Percentiles rank a stretch among this genome's conserved stretches.
Conservation (phyloP, 1,140 invertebrate genomes). For the Pseudomyrmex concolor region DNA sequence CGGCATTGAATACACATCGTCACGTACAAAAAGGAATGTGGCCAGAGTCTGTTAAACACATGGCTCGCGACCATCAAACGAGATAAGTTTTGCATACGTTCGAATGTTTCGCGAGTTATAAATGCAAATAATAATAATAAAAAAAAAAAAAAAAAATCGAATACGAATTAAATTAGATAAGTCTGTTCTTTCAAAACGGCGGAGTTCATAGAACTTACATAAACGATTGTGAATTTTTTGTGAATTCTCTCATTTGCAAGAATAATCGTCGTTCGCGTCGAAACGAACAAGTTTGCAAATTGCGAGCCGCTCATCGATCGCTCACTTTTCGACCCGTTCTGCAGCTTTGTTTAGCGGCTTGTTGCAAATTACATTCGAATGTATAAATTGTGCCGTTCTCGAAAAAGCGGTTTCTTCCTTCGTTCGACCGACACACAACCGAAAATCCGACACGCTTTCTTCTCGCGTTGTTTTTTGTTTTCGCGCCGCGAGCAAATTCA, state of each 20-base stretch:
- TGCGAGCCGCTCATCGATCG: conserved; percentile 20
- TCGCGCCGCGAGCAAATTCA: too few relatives aligned
- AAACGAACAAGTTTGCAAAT: neutral
- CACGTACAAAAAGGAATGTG: neutral
- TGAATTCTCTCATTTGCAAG: too few relatives aligned
- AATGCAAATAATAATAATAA: too few relatives aligned
- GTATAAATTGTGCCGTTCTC: conserved; percentile 29
- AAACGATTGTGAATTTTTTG: too few relatives aligned
- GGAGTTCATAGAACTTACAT: too few relatives aligned
- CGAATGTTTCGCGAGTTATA: neutral
- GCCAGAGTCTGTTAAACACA: conserved; percentile 15
- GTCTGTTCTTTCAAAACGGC: neutral
- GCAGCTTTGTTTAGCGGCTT: conserved; percentile 1
- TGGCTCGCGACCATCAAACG: neutral
- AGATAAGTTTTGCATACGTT: neutral
- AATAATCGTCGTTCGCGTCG: too few relatives aligned
- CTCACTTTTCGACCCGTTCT: conserved; percentile 17
- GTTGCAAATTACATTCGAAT: conserved; percentile 38
- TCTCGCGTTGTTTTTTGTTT: conserved; percentile 25
- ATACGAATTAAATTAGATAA: neutral
- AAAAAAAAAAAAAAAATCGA: neutral
- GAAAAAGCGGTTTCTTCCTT: neutral
- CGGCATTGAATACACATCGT: conserved; percentile 28
- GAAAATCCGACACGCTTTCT: conserved; percentile 14
- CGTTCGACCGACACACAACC: neutral